Conservation (phyloP, 2,113 vertebrate species). For the Heliornis fulica region DNA sequence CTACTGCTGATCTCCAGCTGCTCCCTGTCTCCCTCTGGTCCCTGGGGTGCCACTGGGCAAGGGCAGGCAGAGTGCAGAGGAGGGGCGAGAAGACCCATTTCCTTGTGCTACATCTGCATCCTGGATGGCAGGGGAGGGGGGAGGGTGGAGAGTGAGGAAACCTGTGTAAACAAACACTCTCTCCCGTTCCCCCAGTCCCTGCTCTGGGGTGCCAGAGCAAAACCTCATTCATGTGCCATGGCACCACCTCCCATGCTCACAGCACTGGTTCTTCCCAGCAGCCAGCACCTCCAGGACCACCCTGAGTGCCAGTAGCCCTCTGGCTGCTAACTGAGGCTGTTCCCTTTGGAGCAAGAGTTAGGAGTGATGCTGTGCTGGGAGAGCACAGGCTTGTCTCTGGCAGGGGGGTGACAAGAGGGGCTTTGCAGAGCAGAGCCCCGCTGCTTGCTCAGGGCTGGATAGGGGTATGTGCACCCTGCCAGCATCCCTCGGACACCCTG, state of each 20-base stretch:
- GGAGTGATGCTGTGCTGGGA: neutral
- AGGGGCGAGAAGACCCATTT: neutral
- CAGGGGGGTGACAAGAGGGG: neutral
- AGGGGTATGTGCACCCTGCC: neutral
- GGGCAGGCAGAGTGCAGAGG: neutral
- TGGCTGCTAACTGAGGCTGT: neutral
- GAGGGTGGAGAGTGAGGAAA: too few relatives aligned
- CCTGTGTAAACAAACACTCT: accelerated
- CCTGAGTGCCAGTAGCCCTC: accelerated
- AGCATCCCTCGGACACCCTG: neutral
- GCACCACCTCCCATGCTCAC: neutral
- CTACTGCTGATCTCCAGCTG: neutral
- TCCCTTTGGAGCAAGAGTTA: neutral
- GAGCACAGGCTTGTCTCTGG: neutral
- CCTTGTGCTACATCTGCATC: neutral
- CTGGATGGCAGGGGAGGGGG: too few relatives aligned
- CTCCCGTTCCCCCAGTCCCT: neutral
- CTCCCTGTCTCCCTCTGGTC: neutral
- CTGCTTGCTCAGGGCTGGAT: neutral
- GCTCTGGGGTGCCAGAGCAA: neutral
- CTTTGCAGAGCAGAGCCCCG: neutral
- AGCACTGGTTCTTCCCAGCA: neutral
- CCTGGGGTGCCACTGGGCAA: neutral
- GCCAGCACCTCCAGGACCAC: accelerated
- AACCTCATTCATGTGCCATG: neutral